Evolutionary conservation across 2,113 vertebrate species (phyloP), one percentile per base, ranked within the genome.

Genomic region (Casuarius casuarius): DNA sequence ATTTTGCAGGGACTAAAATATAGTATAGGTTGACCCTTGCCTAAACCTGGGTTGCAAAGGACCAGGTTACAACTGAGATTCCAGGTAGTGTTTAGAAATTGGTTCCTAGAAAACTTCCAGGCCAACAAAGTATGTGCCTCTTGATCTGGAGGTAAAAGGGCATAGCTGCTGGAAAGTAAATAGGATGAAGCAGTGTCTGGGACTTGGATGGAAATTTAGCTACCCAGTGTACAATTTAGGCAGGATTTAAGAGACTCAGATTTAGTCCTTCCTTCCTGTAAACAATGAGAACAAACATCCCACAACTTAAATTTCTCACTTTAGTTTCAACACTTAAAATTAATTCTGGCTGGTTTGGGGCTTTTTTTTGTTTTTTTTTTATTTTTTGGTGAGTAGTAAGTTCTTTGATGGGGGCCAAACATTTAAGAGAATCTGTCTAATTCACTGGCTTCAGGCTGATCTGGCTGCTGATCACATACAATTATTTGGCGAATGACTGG

Each of bases 381-480:
- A 21, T 42, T 68, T 42, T 67, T 42, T 67, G 28, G 10, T 26
- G 40, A 14, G 51, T 38, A 89, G 61, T 18, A 4, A 28, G 23
- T 75, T 75, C 12, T 66, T 74, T 90, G 56, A 72, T 38, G 23
- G 10, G 9, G 23, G 15, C 40, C 48, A 80, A 86, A 80, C 52
- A 65, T 87, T n/a, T 54, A 84, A 92, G 14, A 93, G 26, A 46
- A 56, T 74, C 88, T 89, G 35, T 31, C 38, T 95, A 90, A 92
- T 87, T 70, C 75, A 75, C 18, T 92, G 63, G 59, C 71, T 94
- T 71, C 26, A 68, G 71, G 59, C 56, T 95, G 95, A 87, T 84
- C 78, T 88, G 72, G 84, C 68, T 97, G 56, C 80, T 96, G 93
- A 97, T 97, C 89, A 95, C 92, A 96, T 83, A 79, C 35, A 44